Base-by-base conservation (phyloP, 2,113 vertebrate genomes). In the Rhineura floridana region DNA sequence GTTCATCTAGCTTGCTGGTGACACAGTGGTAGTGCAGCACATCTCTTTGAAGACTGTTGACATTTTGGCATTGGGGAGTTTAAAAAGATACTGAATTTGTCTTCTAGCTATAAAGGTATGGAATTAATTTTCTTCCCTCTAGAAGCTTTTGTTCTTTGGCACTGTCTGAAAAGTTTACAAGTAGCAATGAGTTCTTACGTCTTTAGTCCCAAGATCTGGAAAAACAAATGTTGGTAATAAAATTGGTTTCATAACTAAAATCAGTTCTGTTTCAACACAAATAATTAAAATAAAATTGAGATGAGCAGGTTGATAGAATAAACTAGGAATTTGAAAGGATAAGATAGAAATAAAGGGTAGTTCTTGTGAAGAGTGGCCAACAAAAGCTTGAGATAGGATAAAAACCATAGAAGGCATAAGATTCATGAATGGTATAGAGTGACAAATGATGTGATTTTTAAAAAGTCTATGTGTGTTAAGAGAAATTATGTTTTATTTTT, bases 191-290 rank as follows among this genome's bases (percentile, higher is more conserved):
- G 33, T 83, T 91, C 70, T 91, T 46, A 69, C 87, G 83, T 48
- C 85, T 42, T 86, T 83, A 84, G 88, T 65, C 55, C 28, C 50
- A 82, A 75, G 39, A 73, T 5, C 21, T 75, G 52, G n/a, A 65
- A 83, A 89, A 93, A 87, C 36, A 87, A 7, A 82, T 82, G 9
- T 69, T 0, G 70, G 13, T 83, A 84, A 50, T 86, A 70, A 88
- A 92, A 86, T 36, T 63, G 46, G 1, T 87, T 92, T 91, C 77
- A 63, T 86, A 92, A 50, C 81, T 33, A 85, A 44, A 83, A 91
- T 44, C 67, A 86, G 33, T 44, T 30, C 36, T 30, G 39, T 76
- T 94, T 92, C 65, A 30, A 81, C 75, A 17, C 39, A 90, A 88
- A 65, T 89, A 91, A 39, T 0, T 48, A 30, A 44, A 83, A 75